These are phyloP conservation scores for Amiota minor DNA, from an alignment of 2,888 invertebrate genomes.

Conservation along the genomic window DNA sequence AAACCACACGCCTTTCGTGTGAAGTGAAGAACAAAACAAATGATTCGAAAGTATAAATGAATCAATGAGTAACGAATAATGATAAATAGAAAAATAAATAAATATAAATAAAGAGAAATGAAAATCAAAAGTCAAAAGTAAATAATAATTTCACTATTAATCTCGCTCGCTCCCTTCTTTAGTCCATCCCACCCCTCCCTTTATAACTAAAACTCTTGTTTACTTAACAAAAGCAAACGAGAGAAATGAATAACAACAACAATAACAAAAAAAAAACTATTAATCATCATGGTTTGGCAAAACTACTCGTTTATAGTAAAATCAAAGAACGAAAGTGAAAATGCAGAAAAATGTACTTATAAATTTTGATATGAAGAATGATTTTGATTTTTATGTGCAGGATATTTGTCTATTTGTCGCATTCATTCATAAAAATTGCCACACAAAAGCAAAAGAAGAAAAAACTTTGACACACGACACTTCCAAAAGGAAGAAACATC, in stretches of 20 bases:
- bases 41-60: no score
- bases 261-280: slow-evolving; percentile 51
- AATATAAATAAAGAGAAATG: not conserved
- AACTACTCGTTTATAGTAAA: not conserved
- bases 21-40: slow-evolving; percentile 43
- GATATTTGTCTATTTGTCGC: slow-evolving; percentile 45
- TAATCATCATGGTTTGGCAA: slow-evolving; percentile 57
- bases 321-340: slow-evolving; percentile 44
- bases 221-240: not conserved
- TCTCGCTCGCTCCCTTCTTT: no score
- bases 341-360: slow-evolving; percentile 58
- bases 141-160: slow-evolving; percentile 32
- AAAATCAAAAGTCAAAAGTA: slow-evolving; percentile 58
- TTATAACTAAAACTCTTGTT: no score
- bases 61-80: slow-evolving; percentile 32
- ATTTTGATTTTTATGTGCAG: slow-evolving; percentile 58
- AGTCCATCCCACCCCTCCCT: no score
- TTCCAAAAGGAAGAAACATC: not conserved
- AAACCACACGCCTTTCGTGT: slow-evolving; percentile 45
- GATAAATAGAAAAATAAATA: no score
- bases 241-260: not conserved
- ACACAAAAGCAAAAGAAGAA: slow-evolving; percentile 21
- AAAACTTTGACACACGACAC: slow-evolving; percentile 65
- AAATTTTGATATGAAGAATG: slow-evolving; percentile 60
- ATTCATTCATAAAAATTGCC: slow-evolving; percentile 63